phyloP scores from a whole-genome alignment of 2,888 invertebrate species.

The Heliconius charithonia region DNA sequence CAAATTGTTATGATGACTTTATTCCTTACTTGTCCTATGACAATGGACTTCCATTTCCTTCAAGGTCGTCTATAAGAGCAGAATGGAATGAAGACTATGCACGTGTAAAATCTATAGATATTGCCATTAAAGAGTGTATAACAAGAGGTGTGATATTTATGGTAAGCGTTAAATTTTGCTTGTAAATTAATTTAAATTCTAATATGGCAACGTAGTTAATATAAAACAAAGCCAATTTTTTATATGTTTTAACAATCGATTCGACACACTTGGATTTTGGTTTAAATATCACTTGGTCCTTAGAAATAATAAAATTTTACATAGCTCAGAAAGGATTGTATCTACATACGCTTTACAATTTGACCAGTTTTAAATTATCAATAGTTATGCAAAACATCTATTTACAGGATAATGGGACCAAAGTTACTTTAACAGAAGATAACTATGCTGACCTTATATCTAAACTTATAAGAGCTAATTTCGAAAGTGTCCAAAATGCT shows the following conservation, averaged over 20 bases:
- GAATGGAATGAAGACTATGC: conserved; percentile 61
- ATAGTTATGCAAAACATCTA: not conserved
- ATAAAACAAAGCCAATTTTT: too few species aligned
- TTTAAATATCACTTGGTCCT: too few species aligned
- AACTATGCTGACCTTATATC: conserved; percentile 68
- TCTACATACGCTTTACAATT: not conserved
- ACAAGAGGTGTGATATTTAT: conserved; percentile 68
- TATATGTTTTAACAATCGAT: too few species aligned
- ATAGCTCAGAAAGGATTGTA: too few species aligned
- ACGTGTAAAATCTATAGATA: conserved; percentile 67
- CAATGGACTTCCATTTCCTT: conserved; percentile 73
- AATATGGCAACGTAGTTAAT: too few species aligned
- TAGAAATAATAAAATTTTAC: too few species aligned
- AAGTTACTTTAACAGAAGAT: conserved; percentile 65
- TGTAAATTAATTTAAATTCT: too few species aligned
- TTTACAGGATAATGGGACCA: conserved; percentile 68
- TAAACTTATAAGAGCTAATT: conserved; percentile 70
- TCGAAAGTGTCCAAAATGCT: conserved; percentile 64
- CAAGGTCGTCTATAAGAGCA: conserved; percentile 57
- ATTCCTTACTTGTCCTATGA: conserved; percentile 69
- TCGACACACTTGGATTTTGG: too few species aligned
- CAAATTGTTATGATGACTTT: conserved; percentile 58
- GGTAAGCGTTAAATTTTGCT: conserved; percentile 55
- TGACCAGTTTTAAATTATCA: too few species aligned
- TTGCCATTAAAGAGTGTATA: conserved; percentile 72